These are phyloP conservation scores for Sphyrna mokarran DNA, from an alignment of 2,113 vertebrate species.

Conservation along the genomic window DNA sequence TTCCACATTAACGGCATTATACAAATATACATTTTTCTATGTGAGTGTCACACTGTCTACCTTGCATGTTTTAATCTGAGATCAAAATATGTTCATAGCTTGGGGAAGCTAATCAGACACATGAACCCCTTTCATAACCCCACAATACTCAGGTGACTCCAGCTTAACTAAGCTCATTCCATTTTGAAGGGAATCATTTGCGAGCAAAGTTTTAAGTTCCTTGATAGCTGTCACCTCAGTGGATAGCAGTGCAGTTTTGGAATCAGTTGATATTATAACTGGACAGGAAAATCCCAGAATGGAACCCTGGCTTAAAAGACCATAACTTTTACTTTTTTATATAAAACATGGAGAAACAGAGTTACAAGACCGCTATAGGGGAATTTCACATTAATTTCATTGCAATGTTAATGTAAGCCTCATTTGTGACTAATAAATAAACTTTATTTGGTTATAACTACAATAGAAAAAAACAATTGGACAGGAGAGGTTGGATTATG, in stretches of 20 bases:
- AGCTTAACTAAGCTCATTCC: not conserved
- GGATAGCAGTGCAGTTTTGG: not conserved
- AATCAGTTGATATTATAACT: not conserved
- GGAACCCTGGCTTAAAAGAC: too few relatives aligned
- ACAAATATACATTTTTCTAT: not conserved
- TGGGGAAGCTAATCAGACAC: not conserved
- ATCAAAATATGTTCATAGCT: not conserved
- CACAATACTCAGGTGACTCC: not conserved
- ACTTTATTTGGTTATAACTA: too few relatives aligned
- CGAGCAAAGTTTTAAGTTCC: not conserved
- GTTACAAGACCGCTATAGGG: too few relatives aligned
- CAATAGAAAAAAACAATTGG: too few relatives aligned
- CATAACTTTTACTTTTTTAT: too few relatives aligned
- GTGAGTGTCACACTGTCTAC: not conserved
- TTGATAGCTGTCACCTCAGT: not conserved
- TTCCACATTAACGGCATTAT: not conserved
- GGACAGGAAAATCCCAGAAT: too few relatives aligned
- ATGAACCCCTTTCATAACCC: not conserved
- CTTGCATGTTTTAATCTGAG: not conserved
- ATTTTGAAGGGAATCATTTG: not conserved
- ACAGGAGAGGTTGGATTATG: too few relatives aligned
- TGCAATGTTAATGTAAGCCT: too few relatives aligned
- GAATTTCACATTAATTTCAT: too few relatives aligned
- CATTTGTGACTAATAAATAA: too few relatives aligned
- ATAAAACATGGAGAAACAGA: too few relatives aligned